Evolutionary conservation across 2,113 vertebrate genomes (phyloP), one percentile per base, ranked within the genome.

Genomic region (Nansenia antarctica): DNA sequence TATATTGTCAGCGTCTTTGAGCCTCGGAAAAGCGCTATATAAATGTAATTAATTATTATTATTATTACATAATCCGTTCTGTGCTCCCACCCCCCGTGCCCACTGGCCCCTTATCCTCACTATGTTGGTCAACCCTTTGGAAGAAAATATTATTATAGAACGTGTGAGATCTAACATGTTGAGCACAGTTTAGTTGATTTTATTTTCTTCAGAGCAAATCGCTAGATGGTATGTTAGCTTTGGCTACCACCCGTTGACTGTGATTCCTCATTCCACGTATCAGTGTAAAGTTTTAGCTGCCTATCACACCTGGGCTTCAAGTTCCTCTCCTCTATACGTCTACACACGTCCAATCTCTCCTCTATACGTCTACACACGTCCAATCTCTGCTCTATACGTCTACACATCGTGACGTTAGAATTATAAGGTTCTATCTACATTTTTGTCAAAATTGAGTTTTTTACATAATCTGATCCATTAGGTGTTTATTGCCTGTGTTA

Each of bases 261-360:
- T 64, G 57, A 14, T 63, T 32, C 11, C 31, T 2, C 54, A 73
- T 74, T 77, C 32, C 45, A 68, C 77, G 64, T 26, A 65, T 70
- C 34, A 42, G 68, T 84, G 80, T 66, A 49, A 69, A 8, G 76
- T 67, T 72, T 80, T 45, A 62, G 61, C 42, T 34, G 63, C 45
- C 61, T 20, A 62, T 85, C 72, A 37, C 76, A 82, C 72, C 4
- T 20, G 49, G 63, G 62, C 37, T 74, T 60, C 47, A 78, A 67
- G 31, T 78, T 78, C 54, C 62, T 37, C 22, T 62, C 27, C 42
- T 29, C 35, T 60, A 57, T 8, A 58, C 39, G n/a, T n/a, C n/a
- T n/a, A n/a, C n/a, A n/a, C n/a, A n/a, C n/a, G n/a, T n/a, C n/a
- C n/a, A n/a, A n/a, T n/a, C n/a, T n/a, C n/a, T n/a, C n/a, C n/a